Base-by-base conservation (phyloP, 1,140 invertebrate species). In the Lordiphosa clarofinis region DNA sequence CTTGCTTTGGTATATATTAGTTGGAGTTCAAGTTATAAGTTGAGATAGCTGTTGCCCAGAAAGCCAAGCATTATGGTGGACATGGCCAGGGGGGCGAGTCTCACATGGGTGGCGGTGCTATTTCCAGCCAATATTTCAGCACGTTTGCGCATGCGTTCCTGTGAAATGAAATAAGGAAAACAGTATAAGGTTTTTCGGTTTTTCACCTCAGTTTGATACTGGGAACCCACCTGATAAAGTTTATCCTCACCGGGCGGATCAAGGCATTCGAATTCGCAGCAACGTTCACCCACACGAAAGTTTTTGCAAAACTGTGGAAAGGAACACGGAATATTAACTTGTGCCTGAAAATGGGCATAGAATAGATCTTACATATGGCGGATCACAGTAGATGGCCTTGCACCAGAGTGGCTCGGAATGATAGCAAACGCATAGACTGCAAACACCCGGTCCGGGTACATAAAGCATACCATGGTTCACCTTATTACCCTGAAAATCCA, bases 341-440 rank as follows among this genome's bases (percentile, higher is more conserved):
- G 2, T n/a, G n/a, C 4, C 11, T 24, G 21, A 7, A n/a, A 0
- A 19, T 0, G 6, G 33, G n/a, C 43, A 24, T 38, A 2, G 3
- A 21, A 8, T 2, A 12, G 4, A 7, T 92, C 93, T 94, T 79
- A 95, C 94, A 87, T 94, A 94, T 56, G 95, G 95, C 42, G 95
- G 94, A 72, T 94, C 93, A 86, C 96, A 97, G 89, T 94, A 95
- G 62, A 96, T 96, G 8, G 95, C 93, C 87, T 94, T 93, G 89
- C 96, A 97, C 94, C 94, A 95, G 90, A 93, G 94, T 46, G 94
- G 94, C 79, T 94, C 93, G 10, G 94, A 94, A 87, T 95, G 93
- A 88, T 96, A 95, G 89, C 96, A 97, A 11, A 94, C 94, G 86
- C 96, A 97, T 55, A 94, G 91, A 39, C 93, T 94, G 86, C 96